These are phyloP conservation scores for Sinopyrophorus schimmeli DNA, from an alignment of 2,888 invertebrate genomes.

Conservation along the genomic window DNA sequence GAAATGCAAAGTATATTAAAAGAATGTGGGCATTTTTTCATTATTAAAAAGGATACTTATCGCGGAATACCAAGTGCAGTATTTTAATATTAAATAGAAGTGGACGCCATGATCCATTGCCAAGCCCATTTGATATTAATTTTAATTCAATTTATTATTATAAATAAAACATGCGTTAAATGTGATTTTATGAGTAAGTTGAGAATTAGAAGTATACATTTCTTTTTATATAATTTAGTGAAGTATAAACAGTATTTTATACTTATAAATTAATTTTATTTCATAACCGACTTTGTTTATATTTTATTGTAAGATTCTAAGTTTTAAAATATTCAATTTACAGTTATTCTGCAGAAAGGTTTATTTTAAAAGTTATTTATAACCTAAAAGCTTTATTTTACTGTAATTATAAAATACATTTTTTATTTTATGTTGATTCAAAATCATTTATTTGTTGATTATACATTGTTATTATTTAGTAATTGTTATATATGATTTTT, in stretches of 20 bases:
- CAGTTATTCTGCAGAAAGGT: too few relatives aligned
- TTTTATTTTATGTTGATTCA: too few relatives aligned
- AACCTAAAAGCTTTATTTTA: too few relatives aligned
- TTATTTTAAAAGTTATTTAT: too few relatives aligned
- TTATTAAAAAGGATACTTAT: not conserved
- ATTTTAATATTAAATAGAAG: slow-evolving; percentile 10
- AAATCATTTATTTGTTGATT: not conserved
- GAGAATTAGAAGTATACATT: not conserved
- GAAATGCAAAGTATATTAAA: slow-evolving; percentile 5
- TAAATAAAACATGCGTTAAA: slow-evolving; percentile 37
- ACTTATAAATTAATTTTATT: too few relatives aligned
- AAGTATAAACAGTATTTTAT: too few relatives aligned
- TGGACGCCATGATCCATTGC: slow-evolving; percentile 53
- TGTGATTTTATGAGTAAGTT: slow-evolving; percentile 50
- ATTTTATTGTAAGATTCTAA: too few relatives aligned
- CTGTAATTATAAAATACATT: too few relatives aligned
- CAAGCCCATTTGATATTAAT: slow-evolving; percentile 53
- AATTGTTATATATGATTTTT: not conserved
- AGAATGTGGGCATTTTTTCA: not conserved
- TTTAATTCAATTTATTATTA: slow-evolving; percentile 45
- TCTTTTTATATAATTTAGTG: not conserved
- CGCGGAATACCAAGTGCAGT: not conserved
- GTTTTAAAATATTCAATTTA: too few relatives aligned
- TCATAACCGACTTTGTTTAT: too few relatives aligned
- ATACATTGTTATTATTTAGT: not conserved